Evolutionary conservation across 2,797 vertebrate species (phyloP), one percentile per base, ranked within the genome.

Genomic region (Iguana delicatissima): DNA sequence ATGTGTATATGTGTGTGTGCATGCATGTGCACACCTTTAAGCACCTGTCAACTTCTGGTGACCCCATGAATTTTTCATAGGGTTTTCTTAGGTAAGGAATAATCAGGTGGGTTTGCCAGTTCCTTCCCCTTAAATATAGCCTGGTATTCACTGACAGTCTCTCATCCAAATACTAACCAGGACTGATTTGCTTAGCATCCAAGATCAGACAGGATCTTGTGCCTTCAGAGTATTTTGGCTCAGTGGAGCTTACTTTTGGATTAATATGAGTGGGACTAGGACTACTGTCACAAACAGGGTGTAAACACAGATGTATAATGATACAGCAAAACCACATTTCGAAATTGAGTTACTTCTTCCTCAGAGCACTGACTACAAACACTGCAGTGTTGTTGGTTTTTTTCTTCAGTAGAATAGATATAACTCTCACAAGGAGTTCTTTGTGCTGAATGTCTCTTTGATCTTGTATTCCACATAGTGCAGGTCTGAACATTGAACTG

Each of bases 401-500:
- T 1, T 2, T 74, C 59, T 26, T 18, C 73, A 77, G 46, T 52
- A 79, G 35, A 87, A 84, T 12, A 87, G 90, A 79, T 83, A 87
- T 18, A 62, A 84, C 8, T 80, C 57, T 81, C 55, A 80, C 83
- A 91, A 85, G 62, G 72, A 10, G 14, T n/a, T 87, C 69, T 90
- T 72, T 90, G 89, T 90, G 69, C 6, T 83, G 72, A 79, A 87
- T 57, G 50, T 57, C 72, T 84, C 90, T 91, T 91, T 91, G 90
- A 84, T 91, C 86, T 88, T 16, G 57, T 84, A 76, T 88, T 91
- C 62, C 73, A 57, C n/a, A 50, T 42, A 69, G 72, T 67, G 62
- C 62, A 91, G 83, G 90, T 79, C 74, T 84, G 82, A 88, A 87
- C 79, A 88, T 72, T 91, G 73, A 84, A 87, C 50, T 88, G 80